Evolutionary conservation across 2,113 vertebrate species (phyloP), one percentile per base, ranked within the genome.

Genomic region (Rhea americana): DNA sequence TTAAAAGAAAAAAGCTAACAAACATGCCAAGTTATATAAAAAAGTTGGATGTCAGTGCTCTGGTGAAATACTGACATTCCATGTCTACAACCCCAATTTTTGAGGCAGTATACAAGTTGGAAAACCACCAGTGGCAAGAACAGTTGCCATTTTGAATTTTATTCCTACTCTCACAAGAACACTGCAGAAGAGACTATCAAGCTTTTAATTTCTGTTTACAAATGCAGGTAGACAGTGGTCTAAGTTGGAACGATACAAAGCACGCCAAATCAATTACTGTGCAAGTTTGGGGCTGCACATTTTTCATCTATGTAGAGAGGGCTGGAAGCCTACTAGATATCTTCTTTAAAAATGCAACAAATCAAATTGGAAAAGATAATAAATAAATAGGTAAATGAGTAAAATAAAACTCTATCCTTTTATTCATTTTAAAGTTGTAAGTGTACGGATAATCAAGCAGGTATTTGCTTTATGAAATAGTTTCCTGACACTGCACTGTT

Each of bases 101-200:
- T 95, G 90, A 97, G 96, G 90, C 93, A 68, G 50, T 3, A 35
- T 53, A 82, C 86, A 84, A 95, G 77, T 62, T 95, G 93, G 85
- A 96, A 97, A 97, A 97, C 74, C 97, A 97, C 98, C 97, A 53
- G 93, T 96, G 98, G 97, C 98, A 98, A 98, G 97, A 98, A 41
- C 97, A 97, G 95, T 94, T 98, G 97, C 97, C 97, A 96, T 93
- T 87, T 91, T 91, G 93, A 96, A 97, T 98, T 96, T 95, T 30
- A 17, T 81, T 94, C 81, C 93, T 72, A 32, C 28, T 85, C 83
- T 87, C 45, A 67, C 32, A 50, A 32, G 30, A 70, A 58, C 24
- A 5, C 17, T 45, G 43, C 70, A 47, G 91, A 84, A 96, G 53
- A 95, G 55, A 76, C 65, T 48, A 91, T 91, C 90, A 85, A 76